Evolutionary conservation across 2,113 vertebrate species (phyloP), one percentile per base, ranked within the genome.

Genomic region (Oceanites oceanicus): DNA sequence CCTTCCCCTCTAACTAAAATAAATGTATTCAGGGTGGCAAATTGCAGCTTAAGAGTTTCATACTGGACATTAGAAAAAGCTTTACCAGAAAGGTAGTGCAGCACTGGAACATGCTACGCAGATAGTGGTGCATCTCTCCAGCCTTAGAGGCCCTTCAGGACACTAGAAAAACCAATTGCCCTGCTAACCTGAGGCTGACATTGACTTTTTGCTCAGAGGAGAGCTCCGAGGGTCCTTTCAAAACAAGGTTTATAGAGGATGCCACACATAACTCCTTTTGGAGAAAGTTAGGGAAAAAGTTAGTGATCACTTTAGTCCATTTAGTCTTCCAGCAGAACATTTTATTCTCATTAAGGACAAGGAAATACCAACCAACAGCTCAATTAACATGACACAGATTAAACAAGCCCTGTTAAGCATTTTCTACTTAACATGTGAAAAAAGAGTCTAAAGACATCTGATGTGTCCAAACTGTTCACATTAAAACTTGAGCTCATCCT

Each of bases 341-440:
- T 88, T 95, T 98, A 98, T 98, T 98, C 95, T 97, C 82, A 77
- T 91, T 93, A 97, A 95, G 79, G 93, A 98, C 96, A 97, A 86
- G 92, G 81, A 96, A 97, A 96, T 97, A 97, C 96, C 97, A 97
- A 97, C 94, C 95, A 94, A 97, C 92, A 97, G 95, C 94, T 96
- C 94, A 88, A 96, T 90, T 92, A 89, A 98, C 95, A 97, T 92
- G 86, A 97, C 88, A 97, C 76, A 96, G 96, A 97, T 96, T 93
- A 90, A 98, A 97, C 81, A 92, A 97, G 97, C 96, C 93, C 56
- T 59, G 95, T 92, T 96, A 98, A 98, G 97, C 96, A 61, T 94
- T 77, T 96, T 88, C 95, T 97, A 98, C 36, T 81, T 78, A 95
- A 97, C 96, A 90, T 75, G 95, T 94, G 85, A 92, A 94, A 71